A percentile compares a stretch with the other conserved stretches of the same genome.
These are phyloP conservation scores for Drosophila bocki DNA, from an alignment of 1,140 invertebrate species.

Conservation along the genomic window DNA sequence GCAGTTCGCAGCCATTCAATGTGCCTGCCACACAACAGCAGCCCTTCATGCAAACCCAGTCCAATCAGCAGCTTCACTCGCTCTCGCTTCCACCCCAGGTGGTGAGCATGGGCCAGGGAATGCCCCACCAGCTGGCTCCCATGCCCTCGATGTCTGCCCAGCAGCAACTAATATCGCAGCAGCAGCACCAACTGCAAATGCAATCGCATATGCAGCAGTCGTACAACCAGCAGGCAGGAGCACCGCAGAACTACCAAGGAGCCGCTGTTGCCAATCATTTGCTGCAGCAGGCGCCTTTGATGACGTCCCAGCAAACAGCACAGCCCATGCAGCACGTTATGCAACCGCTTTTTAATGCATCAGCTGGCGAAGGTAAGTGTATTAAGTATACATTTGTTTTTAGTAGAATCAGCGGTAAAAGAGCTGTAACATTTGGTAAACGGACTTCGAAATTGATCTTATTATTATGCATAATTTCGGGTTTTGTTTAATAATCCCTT, in stretches of 20 bases:
- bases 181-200: slow-evolving; percentile 62
- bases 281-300: slow-evolving; percentile 66
- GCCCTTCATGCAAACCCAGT: slow-evolving; percentile 61
- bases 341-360: slow-evolving; percentile 67
- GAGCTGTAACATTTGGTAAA: neutral
- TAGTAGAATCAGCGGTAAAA: neutral
- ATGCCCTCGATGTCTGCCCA: slow-evolving; percentile 57
- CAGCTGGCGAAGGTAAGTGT: slow-evolving; percentile 59
- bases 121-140: slow-evolving; percentile 53
- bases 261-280: slow-evolving; percentile 53
- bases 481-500: neutral
- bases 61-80: slow-evolving; percentile 58
- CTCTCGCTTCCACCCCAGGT: slow-evolving; percentile 43
- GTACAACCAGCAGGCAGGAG: slow-evolving; percentile 60
- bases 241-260: slow-evolving; percentile 54
- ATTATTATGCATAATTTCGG: too few species aligned
- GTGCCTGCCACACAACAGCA: slow-evolving; percentile 54
- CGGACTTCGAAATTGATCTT: neutral
- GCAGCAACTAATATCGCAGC: slow-evolving; percentile 63
- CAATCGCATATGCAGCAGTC: slow-evolving; percentile 63
- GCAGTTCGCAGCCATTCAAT: slow-evolving; percentile 54
- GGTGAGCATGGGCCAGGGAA: slow-evolving; percentile 42
- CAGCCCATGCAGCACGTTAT: slow-evolving; percentile 71
- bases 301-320: slow-evolving; percentile 57
- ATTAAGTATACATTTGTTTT: neutral